phyloP scores from a whole-genome alignment of 2,113 vertebrate species.

The Puma concolor region DNA sequence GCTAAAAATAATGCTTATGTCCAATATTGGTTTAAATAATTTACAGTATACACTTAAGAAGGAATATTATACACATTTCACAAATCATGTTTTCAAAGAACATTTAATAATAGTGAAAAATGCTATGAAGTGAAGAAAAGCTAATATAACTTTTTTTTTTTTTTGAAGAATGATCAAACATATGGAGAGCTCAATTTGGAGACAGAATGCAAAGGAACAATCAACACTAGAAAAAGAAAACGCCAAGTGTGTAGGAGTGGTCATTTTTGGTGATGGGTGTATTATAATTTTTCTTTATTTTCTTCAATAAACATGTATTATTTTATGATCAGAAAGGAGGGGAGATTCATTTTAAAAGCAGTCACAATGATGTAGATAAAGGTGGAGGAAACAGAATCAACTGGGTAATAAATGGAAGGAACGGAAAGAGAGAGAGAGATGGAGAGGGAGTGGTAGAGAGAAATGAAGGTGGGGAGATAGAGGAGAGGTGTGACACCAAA shows the following conservation, averaged over 20 bases:
- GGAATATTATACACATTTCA: neutral
- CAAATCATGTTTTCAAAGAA: neutral
- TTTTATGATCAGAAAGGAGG: neutral
- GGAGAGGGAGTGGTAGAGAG: no score
- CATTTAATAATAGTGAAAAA: neutral
- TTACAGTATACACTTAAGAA: neutral
- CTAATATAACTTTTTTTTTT: neutral
- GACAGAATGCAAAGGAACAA: neutral
- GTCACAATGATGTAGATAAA: neutral
- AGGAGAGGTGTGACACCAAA: no score
- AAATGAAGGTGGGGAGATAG: neutral
- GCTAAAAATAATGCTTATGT: neutral
- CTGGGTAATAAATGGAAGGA: neutral
- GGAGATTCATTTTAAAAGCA: neutral
- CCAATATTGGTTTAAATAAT: neutral
- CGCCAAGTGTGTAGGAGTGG: accelerated
- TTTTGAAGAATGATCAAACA: neutral
- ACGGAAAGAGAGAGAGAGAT: neutral
- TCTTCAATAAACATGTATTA: neutral
- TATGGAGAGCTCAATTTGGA: neutral
- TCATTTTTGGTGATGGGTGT: neutral
- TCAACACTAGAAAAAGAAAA: neutral
- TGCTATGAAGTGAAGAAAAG: neutral
- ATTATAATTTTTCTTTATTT: neutral
- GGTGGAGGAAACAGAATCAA: neutral